Evolutionary conservation across 2,113 vertebrate genomes (phyloP).

Genomic region (Muntiacus reevesi): DNA sequence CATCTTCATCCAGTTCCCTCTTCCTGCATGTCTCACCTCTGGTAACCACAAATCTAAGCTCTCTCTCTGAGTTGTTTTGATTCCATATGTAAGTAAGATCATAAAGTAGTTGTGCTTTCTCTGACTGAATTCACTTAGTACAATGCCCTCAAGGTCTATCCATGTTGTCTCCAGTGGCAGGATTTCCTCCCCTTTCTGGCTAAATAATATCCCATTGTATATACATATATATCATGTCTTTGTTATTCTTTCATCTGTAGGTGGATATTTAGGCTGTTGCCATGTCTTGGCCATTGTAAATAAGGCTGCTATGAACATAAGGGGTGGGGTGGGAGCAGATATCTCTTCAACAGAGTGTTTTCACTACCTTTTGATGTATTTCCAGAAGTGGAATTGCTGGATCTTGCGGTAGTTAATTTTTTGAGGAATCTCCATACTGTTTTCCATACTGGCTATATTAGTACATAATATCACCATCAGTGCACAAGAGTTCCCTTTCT

Average conservation of each 20-base stretch:
- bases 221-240: neutral
- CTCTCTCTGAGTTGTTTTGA: neutral
- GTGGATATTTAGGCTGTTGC: neutral
- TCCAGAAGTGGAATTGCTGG: neutral
- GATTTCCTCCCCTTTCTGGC: neutral
- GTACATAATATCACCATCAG: neutral
- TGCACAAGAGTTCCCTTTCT: neutral
- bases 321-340: neutral
- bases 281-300: neutral
- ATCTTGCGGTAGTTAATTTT: neutral
- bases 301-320: neutral
- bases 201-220: neutral
- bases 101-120: neutral
- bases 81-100: neutral
- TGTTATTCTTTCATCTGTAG: neutral
- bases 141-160: too few species aligned
- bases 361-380: neutral
- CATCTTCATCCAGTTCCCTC: neutral
- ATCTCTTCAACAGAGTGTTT: neutral
- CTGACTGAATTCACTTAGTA: neutral
- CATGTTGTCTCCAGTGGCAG: neutral
- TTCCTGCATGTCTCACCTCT: neutral
- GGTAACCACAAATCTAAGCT: neutral
- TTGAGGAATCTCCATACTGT: neutral
- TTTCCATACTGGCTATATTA: neutral